These are phyloP conservation scores for Holcopasites calliopsidis DNA, from an alignment of 1,140 invertebrate genomes.

Conservation along the genomic window DNA sequence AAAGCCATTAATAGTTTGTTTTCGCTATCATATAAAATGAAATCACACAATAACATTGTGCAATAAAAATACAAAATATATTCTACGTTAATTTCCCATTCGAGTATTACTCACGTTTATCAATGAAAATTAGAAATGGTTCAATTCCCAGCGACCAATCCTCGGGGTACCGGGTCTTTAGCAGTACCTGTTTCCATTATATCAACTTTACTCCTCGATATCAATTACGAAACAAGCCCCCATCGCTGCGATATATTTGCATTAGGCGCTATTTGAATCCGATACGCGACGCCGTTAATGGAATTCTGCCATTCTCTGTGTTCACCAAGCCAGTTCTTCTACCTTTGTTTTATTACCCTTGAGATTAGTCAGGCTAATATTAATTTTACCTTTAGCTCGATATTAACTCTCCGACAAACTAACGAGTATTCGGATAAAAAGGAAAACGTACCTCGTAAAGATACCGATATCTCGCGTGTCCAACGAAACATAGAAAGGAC, in stretches of 20 bases:
- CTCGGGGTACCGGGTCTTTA: background rate
- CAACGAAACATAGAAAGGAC: background rate
- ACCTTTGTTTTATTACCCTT: background rate
- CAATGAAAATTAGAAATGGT: background rate
- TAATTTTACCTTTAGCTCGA: background rate
- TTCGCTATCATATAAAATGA: too few species aligned
- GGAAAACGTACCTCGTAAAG: background rate
- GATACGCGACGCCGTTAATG: background rate
- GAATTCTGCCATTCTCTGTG: background rate
- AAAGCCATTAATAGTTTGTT: too few species aligned
- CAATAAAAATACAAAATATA: too few species aligned
- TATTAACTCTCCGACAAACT: background rate
- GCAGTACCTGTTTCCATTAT: background rate
- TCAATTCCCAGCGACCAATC: background rate
- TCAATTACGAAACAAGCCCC: background rate
- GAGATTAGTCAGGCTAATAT: background rate
- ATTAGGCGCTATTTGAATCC: background rate
- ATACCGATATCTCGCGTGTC: background rate
- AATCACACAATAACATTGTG: too few species aligned
- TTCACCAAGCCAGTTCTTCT: background rate
- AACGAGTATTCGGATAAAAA: background rate
- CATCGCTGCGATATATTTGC: background rate
- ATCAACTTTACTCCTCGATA: background rate
- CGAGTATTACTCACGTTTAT: too few species aligned
- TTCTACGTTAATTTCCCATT: too few species aligned